Evolutionary conservation across 1,140 invertebrate genomes (phyloP).

Genomic region (Cydia splendana): DNA sequence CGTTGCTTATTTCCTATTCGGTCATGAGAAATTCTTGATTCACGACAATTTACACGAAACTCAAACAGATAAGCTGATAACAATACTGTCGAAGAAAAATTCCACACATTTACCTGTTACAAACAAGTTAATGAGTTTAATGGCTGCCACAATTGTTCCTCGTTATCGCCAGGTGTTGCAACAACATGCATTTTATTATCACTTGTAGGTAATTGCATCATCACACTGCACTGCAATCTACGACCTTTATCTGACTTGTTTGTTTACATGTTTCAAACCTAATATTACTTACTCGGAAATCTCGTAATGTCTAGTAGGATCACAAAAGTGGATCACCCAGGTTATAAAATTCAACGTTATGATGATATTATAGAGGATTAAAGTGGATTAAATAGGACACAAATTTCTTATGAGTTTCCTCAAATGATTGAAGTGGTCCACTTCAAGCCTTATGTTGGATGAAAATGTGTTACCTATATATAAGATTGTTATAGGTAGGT

Average conservation of each 20-base stretch:
- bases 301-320: no score
- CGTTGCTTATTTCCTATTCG: background rate
- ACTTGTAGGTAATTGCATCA: background rate
- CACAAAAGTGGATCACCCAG: no score
- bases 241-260: background rate
- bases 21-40: constrained; percentile 6
- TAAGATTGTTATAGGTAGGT: no score
- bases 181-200: background rate
- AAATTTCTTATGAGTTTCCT: no score
- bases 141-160: background rate
- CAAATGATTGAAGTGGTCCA: no score
- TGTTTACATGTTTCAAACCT: background rate
- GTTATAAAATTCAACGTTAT: no score
- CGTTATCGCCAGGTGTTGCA: constrained; percentile 10
- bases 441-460: no score
- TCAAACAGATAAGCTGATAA: background rate
- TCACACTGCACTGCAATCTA: background rate
- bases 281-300: no score
- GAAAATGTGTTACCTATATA: no score
- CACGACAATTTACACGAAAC: background rate
- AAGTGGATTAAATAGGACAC: no score
- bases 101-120: background rate
- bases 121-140: background rate
- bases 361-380: no score
- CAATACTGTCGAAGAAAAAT: background rate